Base-by-base conservation (phyloP, 2,888 invertebrate genomes). In the Papilio elwesi region DNA sequence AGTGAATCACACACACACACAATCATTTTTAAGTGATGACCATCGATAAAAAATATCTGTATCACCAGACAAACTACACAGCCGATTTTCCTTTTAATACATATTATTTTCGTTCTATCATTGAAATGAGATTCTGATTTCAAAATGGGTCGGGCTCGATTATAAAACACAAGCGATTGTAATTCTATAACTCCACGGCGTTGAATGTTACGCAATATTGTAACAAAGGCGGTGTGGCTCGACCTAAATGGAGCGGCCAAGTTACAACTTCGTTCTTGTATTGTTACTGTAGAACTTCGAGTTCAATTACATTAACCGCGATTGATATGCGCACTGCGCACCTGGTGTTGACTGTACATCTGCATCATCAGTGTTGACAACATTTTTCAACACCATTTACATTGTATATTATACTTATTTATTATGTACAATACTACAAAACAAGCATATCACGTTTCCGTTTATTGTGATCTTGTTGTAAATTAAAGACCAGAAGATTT, bases 311-410 rank as follows among this genome's bases (percentile, higher is more conserved):
- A 15, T 65, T 49, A 38, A 49, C 26, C 26, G 26, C 48, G n/a
- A 67, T 71, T 71, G 47, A 62, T 71, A 71, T 68, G n/a, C 67
- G 12, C 12, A 62, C 15, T 48, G 51, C 12, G 62, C 62, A 15
- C 53, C n/a, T 59, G 49, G 26, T 26, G 38, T 55, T 55, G 57
- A 59, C 38, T 59, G 15, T 62, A 62, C 43, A 62, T 62, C 15
- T 62, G 15, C 5, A 43, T n/a, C 15, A 26, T 26, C 26, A 26
- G 2, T 9, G 38, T 59, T 59, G 36, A 62, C 43, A 15, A 52
- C 51, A 59, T 59, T 62, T 43, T 38, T 36, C 43, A 62, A 62
- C 10, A 62, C 36, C 13, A 59, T 16, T 59, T 10, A 36, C 47
- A 48, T 48, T n/a, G 12, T 9, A 13, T 59, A n/a, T 38, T 13